phyloP scores from a whole-genome alignment of 2,797 vertebrate genomes.

The Enteromius anoplus region DNA sequence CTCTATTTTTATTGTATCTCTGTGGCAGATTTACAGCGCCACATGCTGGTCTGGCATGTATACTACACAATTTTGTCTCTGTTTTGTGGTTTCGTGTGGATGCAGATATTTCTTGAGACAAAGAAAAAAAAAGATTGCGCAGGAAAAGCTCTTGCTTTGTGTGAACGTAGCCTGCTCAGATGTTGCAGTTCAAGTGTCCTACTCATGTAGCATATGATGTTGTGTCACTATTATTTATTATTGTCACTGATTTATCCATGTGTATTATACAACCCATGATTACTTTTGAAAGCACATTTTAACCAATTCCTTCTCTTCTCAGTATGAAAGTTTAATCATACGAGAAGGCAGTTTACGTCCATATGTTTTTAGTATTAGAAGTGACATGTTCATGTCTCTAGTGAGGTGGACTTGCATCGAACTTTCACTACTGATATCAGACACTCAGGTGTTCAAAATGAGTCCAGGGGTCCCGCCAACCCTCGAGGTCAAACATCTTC shows the following conservation, averaged over 20 bases:
- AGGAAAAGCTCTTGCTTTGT: no score
- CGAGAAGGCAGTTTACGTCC: neutral
- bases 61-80: no score
- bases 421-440: constrained; percentile 19
- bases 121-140: no score
- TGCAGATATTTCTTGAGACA: no score
- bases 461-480: neutral
- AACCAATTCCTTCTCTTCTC: neutral
- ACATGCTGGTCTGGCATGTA: no score
- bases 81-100: no score
- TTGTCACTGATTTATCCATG: neutral
- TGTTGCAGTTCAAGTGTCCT: neutral
- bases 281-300: constrained; percentile 6
- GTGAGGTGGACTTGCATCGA: neutral
- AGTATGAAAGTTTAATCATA: neutral
- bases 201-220: neutral
- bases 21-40: no score
- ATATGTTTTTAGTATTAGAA: constrained; percentile 33
- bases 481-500: neutral
- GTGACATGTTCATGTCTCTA: constrained; percentile 8
- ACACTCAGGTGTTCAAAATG: constrained; percentile 25
- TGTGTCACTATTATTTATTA: neutral
- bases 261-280: neutral
- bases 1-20: no score
- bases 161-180: neutral